phyloP scores from a whole-genome alignment of 2,888 invertebrate species.

The Drosophila longiperda region DNA sequence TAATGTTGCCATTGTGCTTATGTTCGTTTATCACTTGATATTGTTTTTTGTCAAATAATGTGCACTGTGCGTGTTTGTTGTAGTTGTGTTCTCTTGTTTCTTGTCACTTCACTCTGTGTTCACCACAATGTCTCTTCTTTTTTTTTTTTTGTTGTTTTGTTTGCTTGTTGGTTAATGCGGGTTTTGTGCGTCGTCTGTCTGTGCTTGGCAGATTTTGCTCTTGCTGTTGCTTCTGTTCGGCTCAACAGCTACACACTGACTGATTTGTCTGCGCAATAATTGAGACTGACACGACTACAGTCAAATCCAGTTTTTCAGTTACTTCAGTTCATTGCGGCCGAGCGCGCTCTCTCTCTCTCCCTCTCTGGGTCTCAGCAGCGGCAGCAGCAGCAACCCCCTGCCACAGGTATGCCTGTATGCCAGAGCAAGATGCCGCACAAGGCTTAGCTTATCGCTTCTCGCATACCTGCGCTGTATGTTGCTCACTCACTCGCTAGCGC shows the following conservation, averaged over 20 bases:
- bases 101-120: conserved; percentile 42
- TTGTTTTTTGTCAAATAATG: conserved; percentile 25
- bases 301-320: conserved; percentile 71
- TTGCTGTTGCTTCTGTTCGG: conserved; percentile 70
- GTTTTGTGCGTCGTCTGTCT: conserved; percentile 43
- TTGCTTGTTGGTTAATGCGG: conserved; percentile 21
- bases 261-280: conserved; percentile 77
- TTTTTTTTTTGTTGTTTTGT: conserved; percentile 21
- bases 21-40: conserved; percentile 49
- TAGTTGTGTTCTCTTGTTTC: conserved; percentile 33
- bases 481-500: conserved; percentile 43
- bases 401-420: conserved; percentile 34
- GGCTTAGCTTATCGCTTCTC: conserved; percentile 21
- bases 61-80: conserved; percentile 33
- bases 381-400: conserved; percentile 48
- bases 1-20: conserved; percentile 82
- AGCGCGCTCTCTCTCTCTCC: conserved; percentile 17
- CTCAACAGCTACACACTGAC: conserved; percentile 79
- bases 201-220: conserved; percentile 43
- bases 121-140: conserved; percentile 47
- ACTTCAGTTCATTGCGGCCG: conserved; percentile 8
- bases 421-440: conserved; percentile 51
- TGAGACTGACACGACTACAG: conserved; percentile 76
- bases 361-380: conserved; percentile 8
- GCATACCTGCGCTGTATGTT: conserved; percentile 46